Percentiles rank a stretch among this genome's conserved stretches.
phyloP scores from a whole-genome alignment of 2,797 vertebrate genomes.

The Streptopelia turtur region DNA sequence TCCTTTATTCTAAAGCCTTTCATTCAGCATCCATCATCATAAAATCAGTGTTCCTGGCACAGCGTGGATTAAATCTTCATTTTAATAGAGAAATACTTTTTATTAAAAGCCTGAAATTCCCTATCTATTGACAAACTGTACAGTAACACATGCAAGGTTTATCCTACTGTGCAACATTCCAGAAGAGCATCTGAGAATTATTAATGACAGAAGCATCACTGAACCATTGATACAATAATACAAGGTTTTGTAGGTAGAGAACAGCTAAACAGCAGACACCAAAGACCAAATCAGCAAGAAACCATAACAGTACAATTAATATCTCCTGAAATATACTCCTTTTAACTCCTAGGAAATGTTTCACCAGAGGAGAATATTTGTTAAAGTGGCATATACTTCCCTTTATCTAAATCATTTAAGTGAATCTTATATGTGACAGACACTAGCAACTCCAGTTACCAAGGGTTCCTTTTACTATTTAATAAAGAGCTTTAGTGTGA shows the following conservation, averaged over 20 bases:
- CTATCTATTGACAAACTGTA: not conserved
- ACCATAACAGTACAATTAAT: not conserved
- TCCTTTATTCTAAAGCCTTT: not conserved
- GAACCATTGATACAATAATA: not conserved
- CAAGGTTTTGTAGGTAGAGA: not conserved
- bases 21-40: not conserved
- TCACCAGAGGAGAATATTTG: not conserved
- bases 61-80: not conserved
- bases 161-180: not conserved
- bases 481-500: not conserved
- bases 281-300: not conserved
- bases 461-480: not conserved
- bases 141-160: not conserved
- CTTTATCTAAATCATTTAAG: not conserved
- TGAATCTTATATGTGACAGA: not conserved
- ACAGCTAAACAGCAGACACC: not conserved
- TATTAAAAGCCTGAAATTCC: not conserved
- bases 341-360: not conserved
- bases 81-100: constrained; percentile 7
- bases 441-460: not conserved
- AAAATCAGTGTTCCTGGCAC: not conserved
- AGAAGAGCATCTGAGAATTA: not conserved
- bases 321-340: not conserved
- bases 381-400: not conserved
- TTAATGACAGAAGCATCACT: not conserved